Base-by-base conservation (phyloP, 2,888 invertebrate genomes). In the Tetanocera ferruginea region DNA sequence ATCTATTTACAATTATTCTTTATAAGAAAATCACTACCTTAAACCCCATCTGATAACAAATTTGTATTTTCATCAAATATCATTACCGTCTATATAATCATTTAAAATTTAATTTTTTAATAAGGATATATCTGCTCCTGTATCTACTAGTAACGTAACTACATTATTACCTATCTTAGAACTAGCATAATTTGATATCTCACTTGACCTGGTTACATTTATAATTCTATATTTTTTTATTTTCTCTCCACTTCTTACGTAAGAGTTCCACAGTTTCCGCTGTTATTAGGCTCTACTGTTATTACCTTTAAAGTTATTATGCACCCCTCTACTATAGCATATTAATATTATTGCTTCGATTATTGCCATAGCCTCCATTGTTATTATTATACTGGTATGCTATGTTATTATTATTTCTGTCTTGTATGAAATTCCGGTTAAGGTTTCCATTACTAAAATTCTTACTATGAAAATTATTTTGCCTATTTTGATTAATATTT, bases 21-120 rank as follows among this genome's bases (percentile, higher is more conserved):
- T 3, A 31, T 31, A 3, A 31, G 31, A 31, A 31, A 31, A 31
- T 31, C 31, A 4, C 31, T 31, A 31, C 31, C 31, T 31, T 4
- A 31, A 31, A 31, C 5, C 31, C 31, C 31, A 31, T 31, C 31
- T 31, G 31, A 3, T 31, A 4, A 31, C 3, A 31, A 31, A 31
- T 31, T 31, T 31, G 31, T 31, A 5, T 31, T 31, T 31, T 31
- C 31, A 31, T 31, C 5, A 3, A 31, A 4, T 31, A 31, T 31
- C 5, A 31, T 31, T 31, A 31, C 31, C 31, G 5, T 31, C 31
- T 31, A 9, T 49, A 67, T 43, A 28, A 4, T 17, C 6, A 67
- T 34, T 43, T 34, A 43, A 8, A 1, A 9, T 67, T n/a, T 31
- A 17, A 6, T 67, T 17, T 43, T 67, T 88, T 14, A 62, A 11